A percentile compares a stretch with the other conserved stretches of the same genome.
Conservation (phyloP, 2,888 invertebrate genomes). For the Uropetala carovei region DNA sequence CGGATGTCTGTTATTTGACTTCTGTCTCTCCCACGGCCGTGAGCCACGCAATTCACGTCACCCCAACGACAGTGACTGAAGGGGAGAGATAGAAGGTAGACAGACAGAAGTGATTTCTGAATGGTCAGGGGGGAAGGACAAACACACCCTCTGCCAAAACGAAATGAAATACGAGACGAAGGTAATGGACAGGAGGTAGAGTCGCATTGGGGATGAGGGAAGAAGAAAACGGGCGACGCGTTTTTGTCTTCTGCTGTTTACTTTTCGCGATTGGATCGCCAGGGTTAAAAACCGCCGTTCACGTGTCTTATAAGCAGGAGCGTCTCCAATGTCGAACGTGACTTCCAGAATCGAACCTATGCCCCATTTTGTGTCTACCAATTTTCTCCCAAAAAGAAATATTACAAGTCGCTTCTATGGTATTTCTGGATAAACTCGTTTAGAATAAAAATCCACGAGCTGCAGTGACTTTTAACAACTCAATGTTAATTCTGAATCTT, state of each 20-base stretch:
- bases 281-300: not conserved
- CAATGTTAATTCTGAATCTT: no score
- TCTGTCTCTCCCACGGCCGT: slow-evolving; percentile 28
- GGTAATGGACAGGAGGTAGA: slow-evolving; percentile 56
- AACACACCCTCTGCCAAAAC: slow-evolving; percentile 47
- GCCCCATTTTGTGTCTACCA: not conserved
- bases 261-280: slow-evolving; percentile 46
- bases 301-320: not conserved
- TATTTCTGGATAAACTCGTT: no score
- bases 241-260: slow-evolving; percentile 35
- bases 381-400: not conserved
- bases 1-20: slow-evolving; percentile 58
- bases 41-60: slow-evolving; percentile 19
- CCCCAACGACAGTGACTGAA: slow-evolving; percentile 52
- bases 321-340: not conserved
- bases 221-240: slow-evolving; percentile 48
- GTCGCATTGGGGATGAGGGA: not conserved
- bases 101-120: slow-evolving; percentile 48
- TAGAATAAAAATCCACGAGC: no score
- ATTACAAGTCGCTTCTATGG: not conserved
- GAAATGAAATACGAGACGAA: slow-evolving; percentile 58
- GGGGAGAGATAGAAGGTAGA: slow-evolving; percentile 21
- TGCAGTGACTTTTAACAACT: no score
- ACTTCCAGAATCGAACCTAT: no score
- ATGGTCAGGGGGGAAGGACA: slow-evolving; percentile 34